Base-by-base conservation (phyloP, 2,113 vertebrate genomes). In the Pomatostomus ruficeps region DNA sequence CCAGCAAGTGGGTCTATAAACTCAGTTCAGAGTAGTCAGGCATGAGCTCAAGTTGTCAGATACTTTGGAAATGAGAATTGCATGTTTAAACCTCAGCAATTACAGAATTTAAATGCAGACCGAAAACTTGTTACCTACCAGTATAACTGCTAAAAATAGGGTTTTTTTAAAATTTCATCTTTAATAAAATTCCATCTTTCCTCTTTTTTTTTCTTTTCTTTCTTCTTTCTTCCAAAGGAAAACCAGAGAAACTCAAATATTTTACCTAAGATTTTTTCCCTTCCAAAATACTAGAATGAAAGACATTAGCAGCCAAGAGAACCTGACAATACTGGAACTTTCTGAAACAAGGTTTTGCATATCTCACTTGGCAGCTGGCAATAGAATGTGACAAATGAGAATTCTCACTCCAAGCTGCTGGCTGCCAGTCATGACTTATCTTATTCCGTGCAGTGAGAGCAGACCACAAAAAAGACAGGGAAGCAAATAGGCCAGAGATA, bases 341-440 rank as follows among this genome's bases (percentile, higher is more conserved):
- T 96, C 86, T 91, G 83, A 92, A 95, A 92, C 3, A 10, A 78
- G 86, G 82, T 75, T 95, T 96, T 92, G 88, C 93, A 96, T 97
- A 92, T 93, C 87, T 95, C 91, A 59, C 85, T 96, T 93, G 93
- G 96, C 96, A 97, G 96, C 89, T 89, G 72, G 89, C 59, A 91
- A 52, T 51, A 85, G 84, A 83, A 92, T 36, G 71, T 84, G 96
- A 96, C 95, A 96, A 96, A 95, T 88, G 83, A 93, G 86, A 95
- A 96, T 85, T 93, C 91, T 94, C 89, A 92, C 89, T 92, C 83
- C 61, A 85, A 93, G 81, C 77, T 91, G 84, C 91, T 91, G 87
- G 75, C 95, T 97, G 96, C 92, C 95, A 97, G 71, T 96, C 96
- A 89, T 29, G 70, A 95, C 68, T 96, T 97, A 96, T 95, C 96